phyloP scores from a whole-genome alignment of 2,113 vertebrate species.

The Trematomus loennbergii region DNA sequence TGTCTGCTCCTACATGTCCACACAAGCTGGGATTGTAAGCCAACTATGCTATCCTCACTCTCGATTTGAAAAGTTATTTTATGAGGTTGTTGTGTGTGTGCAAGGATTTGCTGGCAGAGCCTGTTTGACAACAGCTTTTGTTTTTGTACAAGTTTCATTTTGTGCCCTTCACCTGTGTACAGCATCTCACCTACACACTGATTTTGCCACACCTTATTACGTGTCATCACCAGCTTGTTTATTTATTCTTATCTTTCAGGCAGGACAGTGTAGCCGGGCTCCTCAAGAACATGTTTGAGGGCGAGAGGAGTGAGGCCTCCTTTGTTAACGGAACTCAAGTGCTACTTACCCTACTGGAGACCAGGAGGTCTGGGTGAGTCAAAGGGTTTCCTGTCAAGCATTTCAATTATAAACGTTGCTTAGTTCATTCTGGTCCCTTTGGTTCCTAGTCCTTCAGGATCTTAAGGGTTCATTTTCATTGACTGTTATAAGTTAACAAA shows the following conservation, averaged over 20 bases:
- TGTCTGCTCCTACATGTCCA: neutral
- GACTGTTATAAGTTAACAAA: neutral
- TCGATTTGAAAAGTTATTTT: neutral
- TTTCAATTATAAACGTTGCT: neutral
- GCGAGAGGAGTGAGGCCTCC: constrained; percentile 90
- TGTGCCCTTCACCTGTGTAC: neutral
- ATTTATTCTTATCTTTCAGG: constrained; percentile 77
- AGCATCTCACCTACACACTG: neutral
- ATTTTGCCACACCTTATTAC: neutral
- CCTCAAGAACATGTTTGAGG: constrained; percentile 94
- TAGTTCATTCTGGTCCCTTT: neutral
- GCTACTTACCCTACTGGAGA: constrained; percentile 93
- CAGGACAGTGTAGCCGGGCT: constrained; percentile 94
- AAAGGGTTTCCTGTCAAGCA: neutral
- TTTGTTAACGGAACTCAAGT: constrained; percentile 95
- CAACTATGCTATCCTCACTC: neutral
- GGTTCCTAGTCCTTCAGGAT: neutral
- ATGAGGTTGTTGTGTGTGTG: neutral
- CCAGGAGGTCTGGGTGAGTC: constrained; percentile 91
- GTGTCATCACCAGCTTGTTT: neutral
- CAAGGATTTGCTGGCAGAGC: constrained; percentile 17
- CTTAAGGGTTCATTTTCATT: neutral
- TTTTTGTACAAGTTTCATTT: neutral
- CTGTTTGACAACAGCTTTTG: constrained; percentile 10
- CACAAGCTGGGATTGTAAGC: neutral